phyloP scores from a whole-genome alignment of 2,888 invertebrate genomes.

The Pemphredon lugubris region DNA sequence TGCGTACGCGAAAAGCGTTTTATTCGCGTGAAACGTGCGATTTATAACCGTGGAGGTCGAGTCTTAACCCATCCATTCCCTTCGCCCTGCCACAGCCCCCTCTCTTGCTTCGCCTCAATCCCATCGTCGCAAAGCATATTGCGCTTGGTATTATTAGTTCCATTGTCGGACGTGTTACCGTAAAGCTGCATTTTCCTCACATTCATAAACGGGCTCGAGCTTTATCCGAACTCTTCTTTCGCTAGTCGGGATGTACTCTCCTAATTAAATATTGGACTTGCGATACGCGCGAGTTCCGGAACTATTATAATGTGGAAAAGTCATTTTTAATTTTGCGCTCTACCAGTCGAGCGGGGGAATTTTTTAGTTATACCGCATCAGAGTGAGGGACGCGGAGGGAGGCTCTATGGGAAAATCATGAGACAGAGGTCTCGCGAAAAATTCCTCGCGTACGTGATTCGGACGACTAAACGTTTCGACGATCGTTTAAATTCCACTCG shows the following conservation, averaged over 20 bases:
- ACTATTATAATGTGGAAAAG: constrained; percentile 3
- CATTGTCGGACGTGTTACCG: constrained; percentile 63
- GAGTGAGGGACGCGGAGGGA: not conserved
- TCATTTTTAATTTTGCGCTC: constrained; percentile 23
- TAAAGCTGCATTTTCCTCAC: constrained; percentile 53
- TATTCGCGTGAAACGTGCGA: constrained; percentile 20
- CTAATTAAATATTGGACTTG: constrained; percentile 65
- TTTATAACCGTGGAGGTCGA: constrained; percentile 3
- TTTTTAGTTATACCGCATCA: too few species aligned
- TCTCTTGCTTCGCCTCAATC: not conserved
- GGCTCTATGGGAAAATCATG: constrained; percentile 41
- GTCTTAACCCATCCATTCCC: constrained; percentile 8
- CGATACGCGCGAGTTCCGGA: not conserved
- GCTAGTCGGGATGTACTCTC: constrained; percentile 33
- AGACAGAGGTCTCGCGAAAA: constrained; percentile 35
- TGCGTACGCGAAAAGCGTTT: not conserved
- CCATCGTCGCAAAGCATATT: constrained; percentile 57
- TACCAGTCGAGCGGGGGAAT: not conserved
- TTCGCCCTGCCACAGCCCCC: too few species aligned
- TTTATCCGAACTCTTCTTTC: constrained; percentile 40
- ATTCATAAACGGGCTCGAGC: constrained; percentile 59
- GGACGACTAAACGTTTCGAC: constrained; percentile 45
- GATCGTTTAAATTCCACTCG: constrained; percentile 42
- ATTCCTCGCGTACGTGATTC: constrained; percentile 49
- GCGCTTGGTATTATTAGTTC: constrained; percentile 66